Conservation (phyloP, 1,140 invertebrate genomes). For the Papilio helenus region DNA sequence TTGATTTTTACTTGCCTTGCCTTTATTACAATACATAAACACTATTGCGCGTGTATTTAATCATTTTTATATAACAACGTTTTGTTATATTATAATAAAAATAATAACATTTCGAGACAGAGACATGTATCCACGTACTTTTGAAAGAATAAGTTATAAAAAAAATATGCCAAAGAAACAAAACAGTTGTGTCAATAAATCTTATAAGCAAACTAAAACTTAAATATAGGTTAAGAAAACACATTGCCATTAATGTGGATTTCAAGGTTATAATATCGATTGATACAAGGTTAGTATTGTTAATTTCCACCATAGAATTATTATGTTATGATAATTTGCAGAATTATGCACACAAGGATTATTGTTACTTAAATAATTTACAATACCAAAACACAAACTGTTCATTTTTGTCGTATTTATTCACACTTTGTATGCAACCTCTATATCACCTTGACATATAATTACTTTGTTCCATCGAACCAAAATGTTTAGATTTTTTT, state of each 20-base stretch:
- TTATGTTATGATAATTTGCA: background rate
- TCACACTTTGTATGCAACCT: constrained; percentile 15
- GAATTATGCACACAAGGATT: background rate
- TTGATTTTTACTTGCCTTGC: constrained; percentile 18
- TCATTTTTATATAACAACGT: background rate
- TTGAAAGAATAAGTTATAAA: background rate
- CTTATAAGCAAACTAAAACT: background rate
- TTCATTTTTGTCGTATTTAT: background rate
- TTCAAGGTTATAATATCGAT: background rate
- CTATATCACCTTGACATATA: constrained; percentile 12
- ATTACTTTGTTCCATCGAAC: background rate
- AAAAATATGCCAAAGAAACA: background rate
- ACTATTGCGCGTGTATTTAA: background rate
- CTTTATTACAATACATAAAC: constrained; percentile 15
- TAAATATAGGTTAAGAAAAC: background rate
- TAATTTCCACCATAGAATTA: background rate
- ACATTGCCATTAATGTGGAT: background rate
- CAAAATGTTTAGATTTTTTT: background rate
- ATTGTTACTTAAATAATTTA: background rate
- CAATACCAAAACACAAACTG: background rate
- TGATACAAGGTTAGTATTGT: background rate
- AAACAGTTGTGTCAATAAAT: background rate
- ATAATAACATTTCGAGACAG: background rate
- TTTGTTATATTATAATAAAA: background rate
- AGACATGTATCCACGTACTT: background rate